phyloP scores from a whole-genome alignment of 2,113 vertebrate genomes.

The Oryctolagus cuniculus region mOryCun1.1 NC_091437.1:30654501-30655000 shows the following conservation, averaged over 20 bases:
- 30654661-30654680: background rate
- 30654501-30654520: background rate
- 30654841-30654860: background rate
- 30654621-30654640: conserved; percentile 6
- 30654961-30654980: conserved; percentile 55
- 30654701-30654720: background rate
- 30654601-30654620: conserved; percentile 33
- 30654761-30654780: background rate
- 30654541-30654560: background rate
- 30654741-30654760: background rate
- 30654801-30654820: background rate
- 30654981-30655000: conserved; percentile 67
- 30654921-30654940: background rate
- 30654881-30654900: background rate
- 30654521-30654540: conserved; percentile 2
- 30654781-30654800: background rate
- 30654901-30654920: conserved; percentile 45
- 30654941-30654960: conserved; percentile 31
- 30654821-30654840: background rate
- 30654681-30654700: background rate
- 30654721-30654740: conserved; percentile 50
- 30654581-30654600: conserved; percentile 45
- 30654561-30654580: background rate
- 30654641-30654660: background rate
- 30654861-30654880: background rate